phyloP scores from a whole-genome alignment of 1,140 invertebrate genomes.

The Leptonema lineaticorne region DNA sequence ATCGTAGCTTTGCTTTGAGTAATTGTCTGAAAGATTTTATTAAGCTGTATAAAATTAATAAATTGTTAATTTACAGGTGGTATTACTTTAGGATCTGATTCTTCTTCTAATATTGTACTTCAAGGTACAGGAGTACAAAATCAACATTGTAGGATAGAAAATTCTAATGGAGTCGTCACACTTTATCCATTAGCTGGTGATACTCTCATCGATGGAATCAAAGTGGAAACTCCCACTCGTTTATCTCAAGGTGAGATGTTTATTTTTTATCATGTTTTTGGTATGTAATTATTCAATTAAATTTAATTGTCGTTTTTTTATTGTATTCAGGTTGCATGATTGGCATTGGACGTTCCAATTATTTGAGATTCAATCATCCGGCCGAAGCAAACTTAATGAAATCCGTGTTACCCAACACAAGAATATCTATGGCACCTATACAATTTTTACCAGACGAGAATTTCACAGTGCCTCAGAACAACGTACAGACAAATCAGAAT shows the following conservation, averaged over 20 bases:
- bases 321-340: conserved; percentile 64
- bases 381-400: conserved; percentile 83
- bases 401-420: conserved; percentile 69
- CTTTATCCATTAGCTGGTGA: conserved; percentile 72
- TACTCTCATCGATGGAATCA: conserved; percentile 69
- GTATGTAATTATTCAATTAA: conserved; percentile 1
- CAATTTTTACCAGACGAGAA: conserved; percentile 57
- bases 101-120: conserved; percentile 75
- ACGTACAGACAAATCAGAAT: not conserved
- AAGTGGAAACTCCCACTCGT: conserved; percentile 64
- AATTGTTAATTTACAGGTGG: conserved; percentile 61
- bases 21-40: not conserved
- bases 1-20: not conserved
- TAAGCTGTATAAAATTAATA: not conserved
- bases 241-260: conserved; percentile 72
- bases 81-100: conserved; percentile 70
- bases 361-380: conserved; percentile 88
- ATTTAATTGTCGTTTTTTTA: not conserved
- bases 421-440: conserved; percentile 76
- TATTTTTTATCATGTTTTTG: not conserved
- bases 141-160: conserved; percentile 83
- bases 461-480: conserved; percentile 18
- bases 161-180: conserved; percentile 76
- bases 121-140: conserved; percentile 78
- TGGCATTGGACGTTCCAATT: conserved; percentile 83